Percentiles rank a stretch among this genome's conserved stretches.
Evolutionary conservation across 2,797 vertebrate genomes (phyloP).

Genomic region (Artibeus jamaicensis): DNA sequence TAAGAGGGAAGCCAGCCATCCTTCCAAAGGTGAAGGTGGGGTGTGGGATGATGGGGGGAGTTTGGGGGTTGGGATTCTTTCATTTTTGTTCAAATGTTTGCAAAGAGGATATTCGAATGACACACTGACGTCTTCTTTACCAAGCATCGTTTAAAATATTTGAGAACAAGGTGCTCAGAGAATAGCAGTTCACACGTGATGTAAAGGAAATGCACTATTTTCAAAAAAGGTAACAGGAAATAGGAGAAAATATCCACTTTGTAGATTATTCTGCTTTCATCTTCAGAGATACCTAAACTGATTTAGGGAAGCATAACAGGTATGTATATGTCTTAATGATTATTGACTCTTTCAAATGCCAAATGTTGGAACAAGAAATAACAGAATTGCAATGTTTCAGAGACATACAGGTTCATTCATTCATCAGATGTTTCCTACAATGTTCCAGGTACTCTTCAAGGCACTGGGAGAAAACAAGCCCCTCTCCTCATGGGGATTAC

Average conservation of each 20-base stretch:
- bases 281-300: neutral
- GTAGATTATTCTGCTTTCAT: neutral
- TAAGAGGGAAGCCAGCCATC: constrained; percentile 37
- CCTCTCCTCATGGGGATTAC: neutral
- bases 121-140: neutral
- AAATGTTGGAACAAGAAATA: neutral
- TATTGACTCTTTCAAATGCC: neutral
- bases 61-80: neutral
- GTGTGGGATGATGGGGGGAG: neutral
- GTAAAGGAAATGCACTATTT: neutral
- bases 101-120: constrained; percentile 30
- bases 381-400: neutral
- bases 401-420: neutral
- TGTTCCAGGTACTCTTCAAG: neutral
- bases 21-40: neutral
- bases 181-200: neutral
- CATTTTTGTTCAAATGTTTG: neutral
- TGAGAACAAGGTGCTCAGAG: constrained; percentile 23
- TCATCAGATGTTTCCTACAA: neutral
- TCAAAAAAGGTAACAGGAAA: neutral
- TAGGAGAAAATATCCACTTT: neutral
- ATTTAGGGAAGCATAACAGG: neutral
- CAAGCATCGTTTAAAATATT: constrained; percentile 57
- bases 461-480: neutral
- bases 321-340: neutral